Conservation (phyloP, 2,888 invertebrate species). For the Apeira syringaria region DNA sequence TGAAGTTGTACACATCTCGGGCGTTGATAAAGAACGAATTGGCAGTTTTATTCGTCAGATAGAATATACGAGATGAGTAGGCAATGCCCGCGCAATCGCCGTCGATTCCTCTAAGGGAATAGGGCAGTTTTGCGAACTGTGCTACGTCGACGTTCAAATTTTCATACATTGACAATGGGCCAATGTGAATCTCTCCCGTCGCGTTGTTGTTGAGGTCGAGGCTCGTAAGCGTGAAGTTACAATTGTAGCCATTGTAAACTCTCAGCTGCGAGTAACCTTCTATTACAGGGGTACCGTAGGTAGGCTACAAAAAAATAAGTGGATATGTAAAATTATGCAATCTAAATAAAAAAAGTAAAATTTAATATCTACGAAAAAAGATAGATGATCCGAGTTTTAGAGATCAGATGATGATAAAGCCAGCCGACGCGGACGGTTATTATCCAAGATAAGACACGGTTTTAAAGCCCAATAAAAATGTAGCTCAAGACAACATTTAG, state of each 20-base stretch:
- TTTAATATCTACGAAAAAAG: too few species aligned
- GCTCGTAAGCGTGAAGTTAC: conserved; percentile 70
- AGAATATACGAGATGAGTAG: conserved; percentile 45
- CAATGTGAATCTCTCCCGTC: conserved; percentile 37
- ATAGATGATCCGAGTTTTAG: too few species aligned
- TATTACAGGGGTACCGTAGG: conserved; percentile 84
- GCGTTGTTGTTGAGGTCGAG: conserved; percentile 35
- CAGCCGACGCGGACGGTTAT: too few species aligned
- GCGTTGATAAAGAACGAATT: conserved; percentile 67
- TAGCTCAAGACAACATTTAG: too few species aligned
- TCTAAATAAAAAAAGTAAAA: too few species aligned
- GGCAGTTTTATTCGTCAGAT: conserved; percentile 58
- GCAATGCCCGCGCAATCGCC: conserved; percentile 46
- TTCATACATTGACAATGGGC: conserved; percentile 68
- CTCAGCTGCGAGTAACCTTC: conserved; percentile 85
- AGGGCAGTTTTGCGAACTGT: conserved; percentile 49
- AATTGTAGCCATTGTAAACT: conserved; percentile 87
- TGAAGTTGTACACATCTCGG: conserved; percentile 53
- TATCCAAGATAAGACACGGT: too few species aligned
- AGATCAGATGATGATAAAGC: too few species aligned
- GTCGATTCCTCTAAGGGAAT: conserved; percentile 55
- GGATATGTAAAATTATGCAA: too few species aligned
- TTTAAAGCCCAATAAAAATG: too few species aligned
- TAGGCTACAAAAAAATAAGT: conserved; percentile 66
- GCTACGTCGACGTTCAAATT: conserved; percentile 58